phyloP scores from a whole-genome alignment of 2,888 invertebrate species.

The Sinodicranocentrus sp. region DNA sequence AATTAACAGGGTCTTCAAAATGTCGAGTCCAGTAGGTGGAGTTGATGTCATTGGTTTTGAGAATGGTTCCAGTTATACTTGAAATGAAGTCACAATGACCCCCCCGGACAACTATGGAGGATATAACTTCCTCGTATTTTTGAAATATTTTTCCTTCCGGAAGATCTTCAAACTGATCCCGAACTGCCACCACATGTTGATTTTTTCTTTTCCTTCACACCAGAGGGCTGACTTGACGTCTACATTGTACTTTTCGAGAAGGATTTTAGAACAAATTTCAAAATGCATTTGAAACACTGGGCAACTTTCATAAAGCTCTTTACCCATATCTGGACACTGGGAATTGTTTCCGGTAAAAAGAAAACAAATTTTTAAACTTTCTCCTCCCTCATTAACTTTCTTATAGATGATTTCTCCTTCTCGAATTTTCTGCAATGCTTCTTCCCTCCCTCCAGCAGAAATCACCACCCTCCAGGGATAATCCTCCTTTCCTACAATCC shows the following conservation, averaged over 20 bases:
- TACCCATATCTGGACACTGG: constrained; percentile 59
- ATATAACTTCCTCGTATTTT: no score
- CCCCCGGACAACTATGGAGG: no score
- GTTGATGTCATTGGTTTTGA: not conserved
- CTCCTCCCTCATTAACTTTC: no score
- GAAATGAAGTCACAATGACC: constrained; percentile 40
- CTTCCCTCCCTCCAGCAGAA: constrained; percentile 34
- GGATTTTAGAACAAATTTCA: constrained; percentile 42
- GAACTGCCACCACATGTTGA: no score
- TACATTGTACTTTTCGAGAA: constrained; percentile 21
- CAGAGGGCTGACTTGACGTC: constrained; percentile 43
- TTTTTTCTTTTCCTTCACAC: constrained; percentile 1
- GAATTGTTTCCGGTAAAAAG: constrained; percentile 52
- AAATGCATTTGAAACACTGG: constrained; percentile 61
- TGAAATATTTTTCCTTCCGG: no score
- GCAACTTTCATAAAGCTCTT: constrained; percentile 36
- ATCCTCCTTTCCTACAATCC: constrained; percentile 59
- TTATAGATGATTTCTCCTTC: not conserved
- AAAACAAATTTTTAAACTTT: constrained; percentile 57
- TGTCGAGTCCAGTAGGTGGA: constrained; percentile 11
- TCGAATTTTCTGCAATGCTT: not conserved
- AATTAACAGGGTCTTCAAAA: not conserved
- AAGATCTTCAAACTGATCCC: no score
- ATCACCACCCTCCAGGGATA: constrained; percentile 44
- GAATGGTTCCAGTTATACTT: constrained; percentile 15